Evolutionary conservation across 2,888 invertebrate species (phyloP).

Genomic region (Cloeon dipterum): DNA sequence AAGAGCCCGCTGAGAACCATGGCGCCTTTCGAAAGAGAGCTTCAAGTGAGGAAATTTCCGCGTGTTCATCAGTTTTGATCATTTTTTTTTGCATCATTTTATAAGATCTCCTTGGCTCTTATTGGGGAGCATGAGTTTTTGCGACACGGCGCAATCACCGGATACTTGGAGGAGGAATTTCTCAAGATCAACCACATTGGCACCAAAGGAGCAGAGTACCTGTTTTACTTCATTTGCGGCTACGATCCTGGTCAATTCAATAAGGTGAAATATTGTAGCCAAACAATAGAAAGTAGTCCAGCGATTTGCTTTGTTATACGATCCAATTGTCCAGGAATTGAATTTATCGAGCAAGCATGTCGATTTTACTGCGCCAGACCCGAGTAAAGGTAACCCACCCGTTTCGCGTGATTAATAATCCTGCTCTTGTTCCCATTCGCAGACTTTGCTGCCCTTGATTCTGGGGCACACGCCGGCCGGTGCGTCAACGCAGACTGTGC

Average conservation of each 20-base stretch:
- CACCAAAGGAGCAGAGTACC: conserved; percentile 40
- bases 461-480: conserved; percentile 27
- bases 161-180: conserved; percentile 35
- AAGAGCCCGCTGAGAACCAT: conserved; percentile 40
- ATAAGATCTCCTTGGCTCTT: conserved; percentile 32
- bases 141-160: conserved; percentile 37
- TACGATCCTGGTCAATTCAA: conserved; percentile 45
- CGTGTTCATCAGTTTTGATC: no score
- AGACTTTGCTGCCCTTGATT: conserved; percentile 27
- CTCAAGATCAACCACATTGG: conserved; percentile 30
- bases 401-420: no score
- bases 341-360: no score
- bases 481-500: conserved; percentile 23
- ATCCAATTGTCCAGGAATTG: no score
- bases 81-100: conserved; percentile 9
- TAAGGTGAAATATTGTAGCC: no score
- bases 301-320: no score
- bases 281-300: no score
- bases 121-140: conserved; percentile 50
- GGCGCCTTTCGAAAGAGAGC: conserved; percentile 35
- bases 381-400: no score
- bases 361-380: no score
- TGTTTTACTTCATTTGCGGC: conserved; percentile 48
- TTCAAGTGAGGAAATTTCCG: conserved; percentile 30
- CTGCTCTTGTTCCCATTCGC: no score